A percentile compares a stretch with the other conserved stretches of the same genome.
Evolutionary conservation across 2,888 invertebrate species (phyloP).

Genomic region (Drosophila flavopinicola): DNA sequence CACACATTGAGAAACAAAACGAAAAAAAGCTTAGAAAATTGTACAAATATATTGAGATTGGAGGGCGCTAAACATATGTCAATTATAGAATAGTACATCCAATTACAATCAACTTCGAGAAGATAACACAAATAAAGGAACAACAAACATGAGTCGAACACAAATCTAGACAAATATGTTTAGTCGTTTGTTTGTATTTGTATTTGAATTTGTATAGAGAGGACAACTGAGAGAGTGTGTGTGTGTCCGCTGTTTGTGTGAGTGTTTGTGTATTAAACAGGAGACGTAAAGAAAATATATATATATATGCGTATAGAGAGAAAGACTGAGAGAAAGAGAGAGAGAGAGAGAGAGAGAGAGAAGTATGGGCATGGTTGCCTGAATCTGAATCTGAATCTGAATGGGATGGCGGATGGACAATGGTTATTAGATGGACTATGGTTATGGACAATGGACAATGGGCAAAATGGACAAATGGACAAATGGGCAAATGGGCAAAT

Average conservation of each 20-base stretch:
- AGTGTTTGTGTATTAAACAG: conserved; percentile 39
- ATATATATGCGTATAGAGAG: neutral
- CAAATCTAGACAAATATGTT: conserved; percentile 34
- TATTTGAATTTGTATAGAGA: conserved; percentile 8
- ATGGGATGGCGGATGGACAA: conserved; percentile 70
- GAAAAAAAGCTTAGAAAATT: conserved; percentile 6
- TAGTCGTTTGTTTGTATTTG: conserved; percentile 17
- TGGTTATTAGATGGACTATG: conserved; percentile 67
- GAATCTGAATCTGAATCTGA: conserved; percentile 44
- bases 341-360: conserved; percentile 30
- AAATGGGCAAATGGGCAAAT: conserved; percentile 34
- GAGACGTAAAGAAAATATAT: conserved; percentile 24
- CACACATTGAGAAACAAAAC: conserved; percentile 33
- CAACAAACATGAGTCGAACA: conserved; percentile 25
- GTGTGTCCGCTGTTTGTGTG: conserved; percentile 29
- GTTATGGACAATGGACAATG: conserved; percentile 50
- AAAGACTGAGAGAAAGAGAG: conserved; percentile 34
- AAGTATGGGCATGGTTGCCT: conserved; percentile 36
- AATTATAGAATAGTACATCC: conserved; percentile 47
- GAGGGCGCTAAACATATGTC: conserved; percentile 20
- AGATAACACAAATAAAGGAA: conserved; percentile 24
- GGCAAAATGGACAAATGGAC: conserved; percentile 45
- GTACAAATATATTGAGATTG: neutral
- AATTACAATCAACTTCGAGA: conserved; percentile 28
- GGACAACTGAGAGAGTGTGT: conserved; percentile 18